phyloP scores from a whole-genome alignment of 2,113 vertebrate genomes.

The Gobius niger region DNA sequence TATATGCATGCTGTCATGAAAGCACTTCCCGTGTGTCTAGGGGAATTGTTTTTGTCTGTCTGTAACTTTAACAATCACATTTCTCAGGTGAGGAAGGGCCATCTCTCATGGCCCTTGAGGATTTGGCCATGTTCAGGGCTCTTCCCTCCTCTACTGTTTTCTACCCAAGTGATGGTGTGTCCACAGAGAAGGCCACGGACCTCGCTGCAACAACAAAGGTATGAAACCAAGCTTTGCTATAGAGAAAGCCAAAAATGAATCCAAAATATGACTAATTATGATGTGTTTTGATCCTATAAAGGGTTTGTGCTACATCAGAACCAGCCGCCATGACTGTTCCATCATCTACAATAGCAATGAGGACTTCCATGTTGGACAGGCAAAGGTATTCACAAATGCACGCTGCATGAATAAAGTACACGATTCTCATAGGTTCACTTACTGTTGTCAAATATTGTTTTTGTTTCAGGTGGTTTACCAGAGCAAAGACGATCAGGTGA shows the following conservation, averaged over 20 bases:
- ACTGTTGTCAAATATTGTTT: background rate
- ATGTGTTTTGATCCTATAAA: conserved; percentile 47
- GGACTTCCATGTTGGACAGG: conserved; percentile 91
- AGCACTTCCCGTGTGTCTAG: conserved; percentile 16
- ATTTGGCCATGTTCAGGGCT: conserved; percentile 88
- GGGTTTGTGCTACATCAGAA: conserved; percentile 95
- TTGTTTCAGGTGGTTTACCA: conserved; percentile 84
- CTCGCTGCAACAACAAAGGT: conserved; percentile 92
- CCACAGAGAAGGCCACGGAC: conserved; percentile 93
- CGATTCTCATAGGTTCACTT: background rate
- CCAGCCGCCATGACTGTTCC: conserved; percentile 88
- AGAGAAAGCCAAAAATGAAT: background rate
- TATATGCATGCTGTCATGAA: conserved; percentile 70
- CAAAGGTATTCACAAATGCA: conserved; percentile 76
- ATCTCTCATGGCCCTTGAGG: conserved; percentile 93
- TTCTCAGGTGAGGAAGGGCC: conserved; percentile 90
- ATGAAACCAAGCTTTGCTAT: background rate
- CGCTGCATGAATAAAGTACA: background rate
- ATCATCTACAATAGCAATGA: conserved; percentile 92
- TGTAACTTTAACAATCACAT: background rate
- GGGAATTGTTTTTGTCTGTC: background rate
- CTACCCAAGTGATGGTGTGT: conserved; percentile 90
- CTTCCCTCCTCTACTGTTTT: conserved; percentile 88
- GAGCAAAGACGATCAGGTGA: conserved; percentile 91
- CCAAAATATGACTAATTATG: background rate